Conservation (phyloP, 2,113 vertebrate species). For the Sebastes fasciatus region DNA sequence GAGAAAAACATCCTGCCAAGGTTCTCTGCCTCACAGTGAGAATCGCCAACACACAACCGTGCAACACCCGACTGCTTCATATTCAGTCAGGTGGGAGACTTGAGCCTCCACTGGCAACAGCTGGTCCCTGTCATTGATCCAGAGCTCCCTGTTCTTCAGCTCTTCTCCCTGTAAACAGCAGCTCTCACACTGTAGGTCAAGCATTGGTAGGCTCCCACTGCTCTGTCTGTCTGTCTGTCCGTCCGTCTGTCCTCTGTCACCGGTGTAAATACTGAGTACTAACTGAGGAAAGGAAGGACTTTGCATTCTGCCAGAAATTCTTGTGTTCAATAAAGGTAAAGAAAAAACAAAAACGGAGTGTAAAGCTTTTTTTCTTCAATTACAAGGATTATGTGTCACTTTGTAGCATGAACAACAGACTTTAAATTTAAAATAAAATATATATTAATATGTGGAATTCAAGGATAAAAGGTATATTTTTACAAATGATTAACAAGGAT, state of each 20-base stretch:
- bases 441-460: not conserved
- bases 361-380: not conserved
- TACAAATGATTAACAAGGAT: not conserved
- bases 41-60: slow-evolving; percentile 20
- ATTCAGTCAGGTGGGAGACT: slow-evolving; percentile 7
- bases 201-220: not conserved
- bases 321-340: slow-evolving; percentile 96
- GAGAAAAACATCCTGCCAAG: slow-evolving; percentile 29
- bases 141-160: slow-evolving; percentile 82
- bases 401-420: not conserved
- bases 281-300: slow-evolving; percentile 83
- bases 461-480: too few relatives aligned
- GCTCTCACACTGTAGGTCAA: slow-evolving; percentile 10
- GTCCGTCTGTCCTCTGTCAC: slow-evolving; percentile 85
- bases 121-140: slow-evolving; percentile 47
- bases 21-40: not conserved
- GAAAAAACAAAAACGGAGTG: slow-evolving; percentile 1
- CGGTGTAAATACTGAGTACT: slow-evolving; percentile 96
- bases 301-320: slow-evolving; percentile 94
- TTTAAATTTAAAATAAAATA: not conserved
- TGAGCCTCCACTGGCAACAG: slow-evolving; percentile 15
- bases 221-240: not conserved
- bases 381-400: not conserved
- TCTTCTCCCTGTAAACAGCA: slow-evolving; percentile 4
- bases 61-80: slow-evolving; percentile 7